Evolutionary conservation across 2,113 vertebrate genomes (phyloP), one percentile per base, ranked within the genome.

Genomic region (Tinamus guttatus): DNA sequence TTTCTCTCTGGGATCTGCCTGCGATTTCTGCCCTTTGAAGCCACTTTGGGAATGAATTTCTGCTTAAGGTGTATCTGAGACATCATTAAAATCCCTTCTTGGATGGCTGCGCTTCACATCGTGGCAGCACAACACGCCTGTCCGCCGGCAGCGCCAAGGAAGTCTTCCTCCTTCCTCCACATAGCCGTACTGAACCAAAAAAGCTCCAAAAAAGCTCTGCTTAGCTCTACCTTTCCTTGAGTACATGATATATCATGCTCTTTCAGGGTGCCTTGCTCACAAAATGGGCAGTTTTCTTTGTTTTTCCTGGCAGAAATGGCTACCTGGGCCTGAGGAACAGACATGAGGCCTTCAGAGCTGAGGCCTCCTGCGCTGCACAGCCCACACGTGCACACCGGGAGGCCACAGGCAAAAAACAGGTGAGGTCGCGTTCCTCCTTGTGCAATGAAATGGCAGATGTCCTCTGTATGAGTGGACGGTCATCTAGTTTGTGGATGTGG

Each of bases 341-440:
- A 38, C 34, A 62, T 1, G 2, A 81, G 7, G 22, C 36, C 51
- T 90, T 63, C 34, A 51, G 2, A 1, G 1, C 1, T 19, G 41
- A 79, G 28, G 41, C 7, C 20, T 83, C 52, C 5, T 36, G 0
- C 36, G 40, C 40, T 84, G 75, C 19, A 38, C 36, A 68, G 11
- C 18, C 75, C 32, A 9, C 4, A 11, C 0, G 0, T 7, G 41
- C 0, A 4, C 25, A 81, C 27, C 59, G 28, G 56, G 40, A 74
- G 34, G 59, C 52, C 52, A 17, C 0, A 0, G 43, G 13, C n/a
- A 69, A 81, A 17, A 62, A 77, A 11, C 2, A 1, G 17, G n/a
- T 4, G 3, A 69, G 13, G 5, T 7, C 9, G 6, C 32, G 41
- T 28, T 43, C 13, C 17, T 71, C 19, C 9, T 19, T 49, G 7